Percentiles rank a stretch among this genome's conserved stretches.
Conservation (phyloP, 1,140 invertebrate species). For the Tetramorium simillimum region DNA sequence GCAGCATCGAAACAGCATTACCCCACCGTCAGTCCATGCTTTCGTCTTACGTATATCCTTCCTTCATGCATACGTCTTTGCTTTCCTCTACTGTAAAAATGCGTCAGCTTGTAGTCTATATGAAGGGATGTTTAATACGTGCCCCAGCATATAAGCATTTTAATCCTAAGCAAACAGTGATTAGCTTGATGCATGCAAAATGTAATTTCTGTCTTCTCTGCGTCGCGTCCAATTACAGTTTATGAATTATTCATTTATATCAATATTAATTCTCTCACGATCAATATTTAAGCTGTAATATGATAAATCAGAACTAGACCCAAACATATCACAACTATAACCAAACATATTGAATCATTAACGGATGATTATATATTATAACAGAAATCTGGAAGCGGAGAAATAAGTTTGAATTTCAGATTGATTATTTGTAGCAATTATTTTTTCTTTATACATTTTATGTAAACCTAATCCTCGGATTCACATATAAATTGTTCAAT, state of each 20-base stretch:
- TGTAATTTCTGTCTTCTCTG: not conserved
- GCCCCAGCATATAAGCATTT: not conserved
- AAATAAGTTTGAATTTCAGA: not conserved
- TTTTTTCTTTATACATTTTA: not conserved
- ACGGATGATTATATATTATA: not conserved
- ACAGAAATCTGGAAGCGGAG: not conserved
- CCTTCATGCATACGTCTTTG: constrained; percentile 17
- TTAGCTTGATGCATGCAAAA: not conserved
- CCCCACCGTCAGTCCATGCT: constrained; percentile 85
- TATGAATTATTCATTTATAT: not conserved
- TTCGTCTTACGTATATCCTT: constrained; percentile 71
- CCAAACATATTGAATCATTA: not conserved
- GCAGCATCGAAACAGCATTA: constrained; percentile 85
- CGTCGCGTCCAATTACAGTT: not conserved
- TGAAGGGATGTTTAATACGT: not conserved
- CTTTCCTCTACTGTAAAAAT: constrained; percentile 10
- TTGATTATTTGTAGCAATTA: not conserved
- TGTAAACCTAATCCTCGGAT: not conserved
- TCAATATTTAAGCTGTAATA: too few relatives aligned
- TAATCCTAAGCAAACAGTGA: not conserved
- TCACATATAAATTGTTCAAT: not conserved
- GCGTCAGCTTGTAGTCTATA: not conserved
- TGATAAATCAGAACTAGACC: not conserved
- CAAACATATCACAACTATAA: too few relatives aligned
- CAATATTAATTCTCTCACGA: not conserved